Evolutionary conservation across 2,888 invertebrate genomes (phyloP).

Genomic region (Stenotaenia linearis): DNA sequence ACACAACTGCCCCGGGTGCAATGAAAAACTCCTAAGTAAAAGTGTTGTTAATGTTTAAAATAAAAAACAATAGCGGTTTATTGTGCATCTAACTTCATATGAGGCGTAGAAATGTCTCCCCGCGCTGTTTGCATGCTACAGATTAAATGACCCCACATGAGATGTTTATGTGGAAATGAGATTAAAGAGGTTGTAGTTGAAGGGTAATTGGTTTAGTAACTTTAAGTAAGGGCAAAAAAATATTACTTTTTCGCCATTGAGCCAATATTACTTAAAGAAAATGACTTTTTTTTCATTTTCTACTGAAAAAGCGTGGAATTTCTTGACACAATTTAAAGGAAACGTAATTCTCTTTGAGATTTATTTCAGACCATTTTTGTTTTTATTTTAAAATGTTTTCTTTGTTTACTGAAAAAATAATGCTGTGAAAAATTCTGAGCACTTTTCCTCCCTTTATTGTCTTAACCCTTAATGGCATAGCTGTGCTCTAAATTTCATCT

Average conservation of each 20-base stretch:
- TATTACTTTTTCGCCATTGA: not conserved
- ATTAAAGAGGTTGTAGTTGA: not conserved
- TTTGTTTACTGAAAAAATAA: too few species aligned
- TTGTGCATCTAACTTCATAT: not conserved
- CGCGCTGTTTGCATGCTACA: not conserved
- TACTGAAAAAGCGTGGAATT: too few species aligned
- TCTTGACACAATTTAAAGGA: too few species aligned
- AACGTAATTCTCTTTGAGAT: too few species aligned
- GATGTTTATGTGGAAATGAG: not conserved
- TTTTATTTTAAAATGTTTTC: too few species aligned
- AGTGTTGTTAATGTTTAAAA: not conserved
- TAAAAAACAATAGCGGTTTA: slow-evolving; percentile 3
- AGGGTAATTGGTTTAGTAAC: not conserved
- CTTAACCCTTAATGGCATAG: not conserved
- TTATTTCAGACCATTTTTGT: too few species aligned
- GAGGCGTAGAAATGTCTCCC: not conserved
- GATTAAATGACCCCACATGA: not conserved
- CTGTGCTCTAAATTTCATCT: not conserved
- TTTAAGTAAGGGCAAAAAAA: not conserved
- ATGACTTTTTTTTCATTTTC: too few species aligned
- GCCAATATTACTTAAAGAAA: not conserved
- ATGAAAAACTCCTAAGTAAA: not conserved
- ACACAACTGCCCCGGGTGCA: not conserved
- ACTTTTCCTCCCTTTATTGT: too few species aligned
- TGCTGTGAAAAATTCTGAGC: too few species aligned